Percentiles rank a stretch among this genome's conserved stretches.
These are phyloP conservation scores for Orthonevra nobilis DNA, from an alignment of 2,888 invertebrate species.

Conservation along the genomic window DNA sequence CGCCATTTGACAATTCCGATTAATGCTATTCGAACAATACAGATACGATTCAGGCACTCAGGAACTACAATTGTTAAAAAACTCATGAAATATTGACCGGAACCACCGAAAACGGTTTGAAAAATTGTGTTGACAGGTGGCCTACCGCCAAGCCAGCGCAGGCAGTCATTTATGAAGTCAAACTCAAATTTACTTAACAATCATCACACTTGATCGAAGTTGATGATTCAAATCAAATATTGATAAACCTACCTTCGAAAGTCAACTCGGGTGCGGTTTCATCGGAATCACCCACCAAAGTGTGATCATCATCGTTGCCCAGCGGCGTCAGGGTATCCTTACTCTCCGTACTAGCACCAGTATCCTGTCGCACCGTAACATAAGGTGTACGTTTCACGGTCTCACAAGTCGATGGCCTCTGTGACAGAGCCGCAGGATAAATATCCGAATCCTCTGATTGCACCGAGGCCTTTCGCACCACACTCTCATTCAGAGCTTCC, in stretches of 20 bases:
- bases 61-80: no score
- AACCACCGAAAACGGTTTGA: no score
- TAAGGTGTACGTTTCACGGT: slow-evolving; percentile 78
- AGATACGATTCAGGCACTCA: no score
- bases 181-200: no score
- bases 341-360: slow-evolving; percentile 79
- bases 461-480: slow-evolving; percentile 78
- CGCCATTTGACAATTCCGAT: no score
- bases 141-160: no score
- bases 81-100: no score
- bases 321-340: slow-evolving; percentile 80
- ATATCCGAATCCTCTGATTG: slow-evolving; percentile 80
- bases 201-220: no score
- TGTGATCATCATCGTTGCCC: slow-evolving; percentile 78
- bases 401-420: slow-evolving; percentile 78
- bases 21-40: no score
- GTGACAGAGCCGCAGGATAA: slow-evolving; percentile 75
- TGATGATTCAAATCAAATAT: no score
- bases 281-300: slow-evolving; percentile 77
- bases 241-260: slow-evolving; percentile 79
- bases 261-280: slow-evolving; percentile 78
- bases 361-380: slow-evolving; percentile 79
- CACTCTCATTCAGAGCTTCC: slow-evolving; percentile 78
- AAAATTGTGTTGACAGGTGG: no score
- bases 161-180: no score